Conservation (phyloP, 1,140 invertebrate species). For the Drosophila sp. region DNA sequence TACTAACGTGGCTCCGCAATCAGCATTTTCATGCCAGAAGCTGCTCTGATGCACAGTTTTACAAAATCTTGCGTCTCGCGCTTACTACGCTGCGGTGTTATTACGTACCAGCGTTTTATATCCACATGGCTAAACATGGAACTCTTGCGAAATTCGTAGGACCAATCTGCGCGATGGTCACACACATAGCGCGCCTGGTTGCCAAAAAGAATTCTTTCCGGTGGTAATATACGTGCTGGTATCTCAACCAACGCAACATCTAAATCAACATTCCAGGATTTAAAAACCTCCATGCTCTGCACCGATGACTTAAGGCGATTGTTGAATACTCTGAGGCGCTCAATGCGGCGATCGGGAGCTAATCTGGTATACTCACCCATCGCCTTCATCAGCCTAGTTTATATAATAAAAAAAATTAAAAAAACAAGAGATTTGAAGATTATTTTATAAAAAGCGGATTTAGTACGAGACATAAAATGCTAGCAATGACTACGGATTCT, state of each 20-base stretch:
- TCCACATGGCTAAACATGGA: slow-evolving; percentile 77
- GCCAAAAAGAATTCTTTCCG: slow-evolving; percentile 82
- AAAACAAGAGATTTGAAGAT: neutral
- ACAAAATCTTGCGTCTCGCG: slow-evolving; percentile 84
- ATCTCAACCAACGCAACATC: slow-evolving; percentile 86
- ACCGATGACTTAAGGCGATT: slow-evolving; percentile 83
- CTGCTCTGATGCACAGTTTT: slow-evolving; percentile 83
- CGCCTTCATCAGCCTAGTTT: slow-evolving; percentile 85
- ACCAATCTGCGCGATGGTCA: slow-evolving; percentile 84
- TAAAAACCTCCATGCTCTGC: slow-evolving; percentile 85
- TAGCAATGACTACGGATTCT: neutral
- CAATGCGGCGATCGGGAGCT: slow-evolving; percentile 85
- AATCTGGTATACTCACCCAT: slow-evolving; percentile 87
- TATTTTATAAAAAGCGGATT: neutral
- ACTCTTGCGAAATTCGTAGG: slow-evolving; percentile 76
- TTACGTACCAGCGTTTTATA: slow-evolving; percentile 84
- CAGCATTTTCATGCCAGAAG: slow-evolving; percentile 83
- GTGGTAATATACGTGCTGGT: slow-evolving; percentile 85
- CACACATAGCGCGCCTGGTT: slow-evolving; percentile 29
- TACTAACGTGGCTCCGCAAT: slow-evolving; percentile 78
- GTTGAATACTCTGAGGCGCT: slow-evolving; percentile 86
- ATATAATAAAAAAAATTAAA: neutral
- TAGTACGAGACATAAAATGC: neutral
- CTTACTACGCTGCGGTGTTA: slow-evolving; percentile 83
- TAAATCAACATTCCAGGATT: slow-evolving; percentile 86